Evolutionary conservation across 2,797 vertebrate genomes (phyloP).

Genomic region (Sus cebifrons): DNA sequence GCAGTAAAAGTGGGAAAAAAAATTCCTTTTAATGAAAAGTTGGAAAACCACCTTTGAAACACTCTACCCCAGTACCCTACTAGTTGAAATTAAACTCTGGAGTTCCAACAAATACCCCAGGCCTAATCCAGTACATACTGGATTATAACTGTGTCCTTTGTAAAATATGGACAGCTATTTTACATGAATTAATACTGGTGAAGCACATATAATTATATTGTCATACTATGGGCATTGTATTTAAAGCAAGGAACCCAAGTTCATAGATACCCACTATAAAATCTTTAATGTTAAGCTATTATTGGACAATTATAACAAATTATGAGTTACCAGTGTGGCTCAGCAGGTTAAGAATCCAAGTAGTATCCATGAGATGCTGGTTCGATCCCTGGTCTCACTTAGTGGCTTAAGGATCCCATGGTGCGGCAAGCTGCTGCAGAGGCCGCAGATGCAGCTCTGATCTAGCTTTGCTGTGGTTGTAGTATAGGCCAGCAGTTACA

Average conservation of each 20-base stretch:
- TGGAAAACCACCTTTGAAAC: background rate
- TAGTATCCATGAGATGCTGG: too few species aligned
- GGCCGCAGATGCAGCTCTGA: too few species aligned
- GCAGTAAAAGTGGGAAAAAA: too few species aligned
- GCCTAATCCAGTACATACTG: background rate
- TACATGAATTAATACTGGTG: background rate
- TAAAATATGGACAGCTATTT: background rate
- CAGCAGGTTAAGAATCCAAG: too few species aligned
- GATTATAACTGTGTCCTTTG: background rate
- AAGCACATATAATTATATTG: background rate
- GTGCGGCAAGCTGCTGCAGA: too few species aligned
- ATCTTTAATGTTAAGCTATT: background rate
- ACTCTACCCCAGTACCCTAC: background rate
- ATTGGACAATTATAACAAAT: background rate
- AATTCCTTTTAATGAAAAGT: background rate
- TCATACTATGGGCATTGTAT: too few species aligned
- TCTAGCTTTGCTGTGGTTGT: too few species aligned
- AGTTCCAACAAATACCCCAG: background rate
- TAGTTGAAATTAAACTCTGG: background rate
- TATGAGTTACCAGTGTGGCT: too few species aligned
- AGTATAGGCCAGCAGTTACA: too few species aligned
- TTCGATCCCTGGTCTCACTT: too few species aligned
- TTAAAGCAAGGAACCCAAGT: background rate
- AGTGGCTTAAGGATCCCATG: too few species aligned
- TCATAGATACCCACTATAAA: background rate